Conservation (phyloP, 1,140 invertebrate genomes). For the Drosophila repletoides region DNA sequence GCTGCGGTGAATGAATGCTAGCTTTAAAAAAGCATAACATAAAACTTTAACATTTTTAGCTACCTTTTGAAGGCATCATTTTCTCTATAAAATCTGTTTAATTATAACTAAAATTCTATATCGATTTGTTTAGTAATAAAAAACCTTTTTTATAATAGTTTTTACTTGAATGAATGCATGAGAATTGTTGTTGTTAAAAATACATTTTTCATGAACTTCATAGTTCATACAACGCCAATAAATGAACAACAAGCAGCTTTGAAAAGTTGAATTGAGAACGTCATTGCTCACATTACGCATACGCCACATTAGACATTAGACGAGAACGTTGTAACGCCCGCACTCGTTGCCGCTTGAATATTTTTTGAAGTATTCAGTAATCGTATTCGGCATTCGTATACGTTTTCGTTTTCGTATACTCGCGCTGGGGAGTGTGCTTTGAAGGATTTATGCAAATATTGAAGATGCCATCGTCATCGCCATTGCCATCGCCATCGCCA, state of each 20-base stretch:
- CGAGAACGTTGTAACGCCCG: constrained; percentile 28
- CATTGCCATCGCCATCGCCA: constrained; percentile 41
- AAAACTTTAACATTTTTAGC: too few relatives aligned
- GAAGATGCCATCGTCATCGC: constrained; percentile 58
- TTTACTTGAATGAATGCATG: neutral
- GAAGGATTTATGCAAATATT: constrained; percentile 78
- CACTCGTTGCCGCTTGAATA: constrained; percentile 46
- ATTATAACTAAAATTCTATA: too few relatives aligned
- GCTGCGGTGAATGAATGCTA: neutral
- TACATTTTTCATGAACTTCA: neutral
- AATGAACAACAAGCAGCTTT: neutral
- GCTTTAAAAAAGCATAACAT: too few relatives aligned
- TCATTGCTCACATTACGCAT: constrained; percentile 37
- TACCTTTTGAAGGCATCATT: too few relatives aligned
- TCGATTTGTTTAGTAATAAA: neutral
- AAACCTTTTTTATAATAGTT: neutral
- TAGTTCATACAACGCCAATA: neutral
- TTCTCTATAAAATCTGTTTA: too few relatives aligned
- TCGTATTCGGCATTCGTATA: too few relatives aligned
- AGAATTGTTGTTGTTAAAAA: too few relatives aligned
- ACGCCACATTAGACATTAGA: constrained; percentile 47
- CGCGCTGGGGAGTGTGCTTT: constrained; percentile 44
- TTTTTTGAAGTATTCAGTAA: constrained; percentile 57
- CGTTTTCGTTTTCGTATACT: too few relatives aligned
- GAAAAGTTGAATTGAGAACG: constrained; percentile 5